A percentile compares a stretch with the other conserved stretches of the same genome.
Evolutionary conservation across 2,797 vertebrate genomes (phyloP).

Genomic region (Limosa lapponica): DNA sequence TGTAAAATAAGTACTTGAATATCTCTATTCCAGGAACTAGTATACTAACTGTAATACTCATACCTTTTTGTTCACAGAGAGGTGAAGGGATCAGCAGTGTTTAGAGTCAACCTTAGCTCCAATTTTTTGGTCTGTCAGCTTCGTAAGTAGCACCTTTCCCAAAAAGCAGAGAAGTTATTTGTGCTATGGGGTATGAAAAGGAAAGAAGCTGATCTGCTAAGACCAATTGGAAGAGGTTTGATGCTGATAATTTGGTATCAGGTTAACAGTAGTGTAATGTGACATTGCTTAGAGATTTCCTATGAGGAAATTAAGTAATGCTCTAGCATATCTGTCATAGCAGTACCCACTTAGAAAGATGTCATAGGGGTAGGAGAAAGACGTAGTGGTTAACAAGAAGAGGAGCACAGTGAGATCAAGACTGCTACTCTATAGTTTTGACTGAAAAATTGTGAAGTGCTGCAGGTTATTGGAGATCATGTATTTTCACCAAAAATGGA

Average conservation of each 20-base stretch:
- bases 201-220: neutral
- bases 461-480: neutral
- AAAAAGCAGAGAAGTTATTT: neutral
- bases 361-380: neutral
- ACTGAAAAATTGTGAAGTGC: neutral
- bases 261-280: neutral
- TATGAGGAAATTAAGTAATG: neutral
- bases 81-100: neutral
- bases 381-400: neutral
- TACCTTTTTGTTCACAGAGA: neutral
- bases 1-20: neutral
- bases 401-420: neutral
- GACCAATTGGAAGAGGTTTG: neutral
- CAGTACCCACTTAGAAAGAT: neutral
- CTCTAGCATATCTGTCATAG: neutral
- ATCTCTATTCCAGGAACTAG: neutral
- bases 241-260: neutral
- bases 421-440: neutral
- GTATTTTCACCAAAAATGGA: neutral
- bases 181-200: neutral
- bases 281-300: neutral
- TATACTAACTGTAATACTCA: neutral
- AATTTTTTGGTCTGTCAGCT: neutral
- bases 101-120: neutral
- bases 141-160: neutral